Base-by-base conservation (phyloP, 2,113 vertebrate species). In the Prinia subflava region DNA sequence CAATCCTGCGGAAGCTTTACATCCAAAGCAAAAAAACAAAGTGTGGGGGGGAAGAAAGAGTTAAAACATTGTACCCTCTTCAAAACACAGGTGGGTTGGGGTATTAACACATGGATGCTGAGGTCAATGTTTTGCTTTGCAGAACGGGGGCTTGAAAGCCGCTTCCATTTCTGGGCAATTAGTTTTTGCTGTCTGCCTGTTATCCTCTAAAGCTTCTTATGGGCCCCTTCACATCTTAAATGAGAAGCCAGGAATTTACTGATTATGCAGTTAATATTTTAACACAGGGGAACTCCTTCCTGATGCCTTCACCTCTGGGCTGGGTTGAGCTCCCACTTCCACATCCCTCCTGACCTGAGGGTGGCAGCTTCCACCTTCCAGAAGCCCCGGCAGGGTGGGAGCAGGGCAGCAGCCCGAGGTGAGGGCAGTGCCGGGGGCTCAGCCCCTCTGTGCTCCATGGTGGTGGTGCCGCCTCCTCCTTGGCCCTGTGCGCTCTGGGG, bases 401-500 rank as follows among this genome's bases (percentile, higher is more conserved):
- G 1, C 79, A 46, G 53, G 3, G 3, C 16, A 13, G 59, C 74
- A 69, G 31, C 52, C 67, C 4, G 2, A 7, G 63, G 47, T 33
- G 3, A 28, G 41, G 56, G 78, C 82, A 56, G 59, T 4, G 59
- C 69, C 0, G 0, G 0, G 62, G 44, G 33, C 42, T 88, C 24
- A 1, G 22, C 8, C 41, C 42, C 23, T 42, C 39, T 33, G 19
- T 0, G 0, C 17, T 3, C 7, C 1, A 2, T 25, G 9, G 4
- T 74, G 69, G 3, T 18, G 50, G 13, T 28, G 65, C 22, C 0
- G 0, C 30, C 59, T 74, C 64, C 78, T 33, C 55, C 67, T 68
- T 1, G 0, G 46, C 56, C 68, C 65, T 17, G 15, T 7, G 0
- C 0, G 0, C 15, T 52, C 15, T 52, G 13, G 49, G 18, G 1